Evolutionary conservation across 2,113 vertebrate genomes (phyloP), one percentile per base, ranked within the genome.

Genomic region (Aix galericulata): DNA sequence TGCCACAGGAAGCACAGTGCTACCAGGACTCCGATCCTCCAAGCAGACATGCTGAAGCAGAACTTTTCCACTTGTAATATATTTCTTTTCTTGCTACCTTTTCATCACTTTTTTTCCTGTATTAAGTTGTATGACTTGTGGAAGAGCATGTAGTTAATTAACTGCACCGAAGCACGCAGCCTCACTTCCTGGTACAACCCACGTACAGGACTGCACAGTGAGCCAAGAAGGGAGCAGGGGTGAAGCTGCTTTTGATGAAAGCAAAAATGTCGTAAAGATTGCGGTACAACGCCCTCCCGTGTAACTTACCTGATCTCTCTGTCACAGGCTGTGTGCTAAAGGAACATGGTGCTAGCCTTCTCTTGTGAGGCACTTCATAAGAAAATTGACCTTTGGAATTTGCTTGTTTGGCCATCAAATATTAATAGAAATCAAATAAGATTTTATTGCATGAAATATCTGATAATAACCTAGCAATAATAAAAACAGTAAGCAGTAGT

Each of bases 291-390:
- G 55, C 91, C 96, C 95, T 93, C 95, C 91, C 50, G 89, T 68
- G 92, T 42, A 68, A 36, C 18, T 1, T 3, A 18, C 8, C 44
- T 8, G 36, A 20, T 21, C 69, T 21, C 69, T 58, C 66, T 7
- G 62, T 9, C 31, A 2, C 32, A 2, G 76, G 16, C 46, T 8
- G 0, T 0, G 2, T 32, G 75, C n/a, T 1, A 11, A 29, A 32
- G 6, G 34, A 52, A 1, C 6, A 0, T 23, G 7, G 46, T 9
- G 23, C 0, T 4, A 75, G 59, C 73, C 26, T 31, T 17, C 17
- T 9, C 62, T 11, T 17, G 21, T 1, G 40, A 59, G 59, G 53
- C 26, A 8, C 15, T 59, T 82, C 15, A 0, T 38, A 4, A 8
- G 26, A 59, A 38, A 40, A 11, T 5, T 9, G 34, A 50, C 83